A percentile compares a stretch with the other conserved stretches of the same genome.
Evolutionary conservation across 2,888 invertebrate genomes (phyloP).

Genomic region (Cephus rjabovi): DNA sequence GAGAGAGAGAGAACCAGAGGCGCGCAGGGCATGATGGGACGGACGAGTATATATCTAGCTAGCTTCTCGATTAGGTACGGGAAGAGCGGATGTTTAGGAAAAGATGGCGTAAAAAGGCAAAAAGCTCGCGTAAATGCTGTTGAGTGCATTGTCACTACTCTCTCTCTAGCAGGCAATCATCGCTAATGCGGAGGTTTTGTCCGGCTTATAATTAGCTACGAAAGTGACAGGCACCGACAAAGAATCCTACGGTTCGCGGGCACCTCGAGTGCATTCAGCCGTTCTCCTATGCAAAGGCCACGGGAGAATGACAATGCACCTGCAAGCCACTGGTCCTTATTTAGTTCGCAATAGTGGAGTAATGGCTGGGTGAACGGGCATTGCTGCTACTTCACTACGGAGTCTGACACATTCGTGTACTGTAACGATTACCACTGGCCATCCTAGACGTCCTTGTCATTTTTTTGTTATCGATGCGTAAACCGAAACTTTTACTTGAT

Average conservation of each 20-base stretch:
- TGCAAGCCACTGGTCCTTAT: constrained; percentile 35
- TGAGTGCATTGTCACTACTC: constrained; percentile 32
- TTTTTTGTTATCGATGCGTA: too few species aligned
- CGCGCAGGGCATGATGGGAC: constrained; percentile 21
- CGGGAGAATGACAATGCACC: constrained; percentile 40
- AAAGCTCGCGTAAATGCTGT: constrained; percentile 31
- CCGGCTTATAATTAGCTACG: constrained; percentile 52
- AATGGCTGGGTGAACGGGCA: neutral
- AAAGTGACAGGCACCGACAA: constrained; percentile 52
- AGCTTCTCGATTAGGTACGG: neutral
- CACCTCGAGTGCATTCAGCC: constrained; percentile 27
- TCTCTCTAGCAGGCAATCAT: constrained; percentile 38
- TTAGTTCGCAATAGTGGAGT: constrained; percentile 19
- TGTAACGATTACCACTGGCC: neutral
- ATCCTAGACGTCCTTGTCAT: neutral
- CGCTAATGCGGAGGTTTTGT: constrained; percentile 53
- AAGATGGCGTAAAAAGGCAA: constrained; percentile 37
- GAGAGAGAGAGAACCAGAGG: neutral
- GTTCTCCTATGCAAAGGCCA: constrained; percentile 14
- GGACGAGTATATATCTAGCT: neutral
- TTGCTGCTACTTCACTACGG: neutral
- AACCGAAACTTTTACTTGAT: neutral
- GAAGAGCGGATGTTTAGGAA: neutral
- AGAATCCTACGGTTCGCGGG: constrained; percentile 34
- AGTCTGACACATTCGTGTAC: neutral